Percentiles rank a stretch among this genome's conserved stretches.
Evolutionary conservation across 2,888 invertebrate genomes (phyloP).

Genomic region (Ommatoiulus sabulosus): DNA sequence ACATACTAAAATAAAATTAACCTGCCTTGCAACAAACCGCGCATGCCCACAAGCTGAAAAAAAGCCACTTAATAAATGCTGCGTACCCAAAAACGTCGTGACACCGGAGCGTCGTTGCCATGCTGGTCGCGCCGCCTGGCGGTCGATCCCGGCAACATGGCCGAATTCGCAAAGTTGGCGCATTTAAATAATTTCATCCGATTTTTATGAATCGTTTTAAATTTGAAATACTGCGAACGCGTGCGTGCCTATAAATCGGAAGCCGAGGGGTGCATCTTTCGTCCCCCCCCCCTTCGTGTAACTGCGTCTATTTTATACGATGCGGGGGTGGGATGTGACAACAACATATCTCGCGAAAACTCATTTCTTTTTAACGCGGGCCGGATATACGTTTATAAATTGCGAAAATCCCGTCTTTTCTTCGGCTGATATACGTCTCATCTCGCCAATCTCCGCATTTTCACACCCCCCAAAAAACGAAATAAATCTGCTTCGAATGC

Average conservation of each 20-base stretch:
- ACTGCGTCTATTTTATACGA: neutral
- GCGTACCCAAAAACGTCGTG: too few species aligned
- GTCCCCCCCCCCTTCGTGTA: neutral
- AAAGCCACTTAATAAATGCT: too few species aligned
- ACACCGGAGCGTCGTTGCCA: neutral
- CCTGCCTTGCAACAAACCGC: too few species aligned
- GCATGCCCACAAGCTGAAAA: too few species aligned
- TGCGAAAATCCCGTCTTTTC: neutral
- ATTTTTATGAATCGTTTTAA: too few species aligned
- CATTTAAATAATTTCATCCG: too few species aligned
- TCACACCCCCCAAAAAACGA: neutral
- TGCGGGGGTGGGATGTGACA: too few species aligned
- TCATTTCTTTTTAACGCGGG: conserved; percentile 13
- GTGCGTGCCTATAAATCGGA: neutral
- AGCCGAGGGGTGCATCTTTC: neutral
- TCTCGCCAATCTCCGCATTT: neutral
- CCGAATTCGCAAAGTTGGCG: neutral
- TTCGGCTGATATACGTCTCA: neutral
- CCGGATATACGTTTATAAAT: neutral
- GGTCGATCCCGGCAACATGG: neutral
- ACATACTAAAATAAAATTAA: too few species aligned
- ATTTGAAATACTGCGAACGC: too few species aligned
- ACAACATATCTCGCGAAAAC: neutral
- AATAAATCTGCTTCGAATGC: neutral
- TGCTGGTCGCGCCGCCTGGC: neutral